Conservation (phyloP, 2,797 vertebrate species). For the Discoglossus pictus region DNA sequence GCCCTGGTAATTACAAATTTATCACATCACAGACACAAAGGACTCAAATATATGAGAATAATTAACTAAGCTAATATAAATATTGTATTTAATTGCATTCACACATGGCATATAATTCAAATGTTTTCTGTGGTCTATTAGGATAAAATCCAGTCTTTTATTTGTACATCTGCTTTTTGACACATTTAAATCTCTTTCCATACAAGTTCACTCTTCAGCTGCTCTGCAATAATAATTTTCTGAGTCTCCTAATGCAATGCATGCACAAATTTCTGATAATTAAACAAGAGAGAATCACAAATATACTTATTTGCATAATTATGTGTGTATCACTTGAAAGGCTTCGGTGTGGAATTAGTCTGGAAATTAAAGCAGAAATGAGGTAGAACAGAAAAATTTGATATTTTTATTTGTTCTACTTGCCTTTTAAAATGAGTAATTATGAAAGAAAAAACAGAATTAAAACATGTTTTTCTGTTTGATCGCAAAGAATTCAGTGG, state of each 20-base stretch:
- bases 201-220: background rate
- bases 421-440: background rate
- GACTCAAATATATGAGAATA: no score
- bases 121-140: no score
- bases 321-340: constrained; percentile 23
- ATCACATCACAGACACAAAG: no score
- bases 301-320: constrained; percentile 30
- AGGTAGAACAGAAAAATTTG: constrained; percentile 1
- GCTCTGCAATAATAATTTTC: constrained; percentile 10
- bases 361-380: background rate
- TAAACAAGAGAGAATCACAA: constrained; percentile 31
- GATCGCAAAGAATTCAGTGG: constrained; percentile 4
- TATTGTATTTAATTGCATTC: no score
- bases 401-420: background rate
- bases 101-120: no score
- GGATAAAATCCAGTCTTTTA: no score
- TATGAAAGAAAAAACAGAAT: background rate
- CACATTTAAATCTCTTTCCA: constrained; percentile 1
- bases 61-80: no score
- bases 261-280: constrained; percentile 22
- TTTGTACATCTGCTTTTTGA: background rate
- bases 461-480: constrained; percentile 3
- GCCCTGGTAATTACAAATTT: no score
- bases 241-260: constrained; percentile 11
- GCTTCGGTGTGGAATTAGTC: background rate